These are phyloP conservation scores for Drosophila austrosaltans DNA, from an alignment of 2,888 invertebrate species.

Conservation along the genomic window DNA sequence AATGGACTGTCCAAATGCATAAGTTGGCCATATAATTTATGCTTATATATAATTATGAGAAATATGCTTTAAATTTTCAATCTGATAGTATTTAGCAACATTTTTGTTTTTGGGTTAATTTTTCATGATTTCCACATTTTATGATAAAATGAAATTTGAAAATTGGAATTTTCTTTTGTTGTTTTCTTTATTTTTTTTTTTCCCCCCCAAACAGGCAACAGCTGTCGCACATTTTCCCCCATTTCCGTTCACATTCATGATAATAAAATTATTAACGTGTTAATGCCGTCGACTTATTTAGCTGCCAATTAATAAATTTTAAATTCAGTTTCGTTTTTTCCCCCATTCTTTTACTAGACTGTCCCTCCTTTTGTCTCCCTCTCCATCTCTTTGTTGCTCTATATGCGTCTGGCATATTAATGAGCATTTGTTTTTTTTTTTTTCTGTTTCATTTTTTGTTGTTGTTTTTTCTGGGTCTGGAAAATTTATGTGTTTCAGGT, in stretches of 20 bases:
- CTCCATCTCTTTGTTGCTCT: slow-evolving; percentile 23
- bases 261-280: slow-evolving; percentile 80
- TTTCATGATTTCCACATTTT: slow-evolving; percentile 68
- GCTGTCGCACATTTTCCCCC: slow-evolving; percentile 44
- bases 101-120: slow-evolving; percentile 53
- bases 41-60: not conserved
- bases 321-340: slow-evolving; percentile 36
- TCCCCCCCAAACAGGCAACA: slow-evolving; percentile 17
- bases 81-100: slow-evolving; percentile 56
- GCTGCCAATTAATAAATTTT: slow-evolving; percentile 80
- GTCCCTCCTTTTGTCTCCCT: not conserved
- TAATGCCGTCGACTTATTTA: slow-evolving; percentile 77
- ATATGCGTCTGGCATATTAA: slow-evolving; percentile 73
- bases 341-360: not conserved
- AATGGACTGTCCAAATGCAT: not conserved
- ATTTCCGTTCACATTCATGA: slow-evolving; percentile 43
- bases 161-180: slow-evolving; percentile 55
- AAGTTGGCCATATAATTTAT: not conserved
- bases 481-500: slow-evolving; percentile 74
- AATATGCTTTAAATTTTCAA: not conserved
- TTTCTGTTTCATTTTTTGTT: not conserved
- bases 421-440: slow-evolving; percentile 68
- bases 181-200: slow-evolving; percentile 16
- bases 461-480: slow-evolving; percentile 1
- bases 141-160: slow-evolving; percentile 72